Evolutionary conservation across 2,888 invertebrate species (phyloP).

Genomic region (Lepidocyrtoides sp.): DNA sequence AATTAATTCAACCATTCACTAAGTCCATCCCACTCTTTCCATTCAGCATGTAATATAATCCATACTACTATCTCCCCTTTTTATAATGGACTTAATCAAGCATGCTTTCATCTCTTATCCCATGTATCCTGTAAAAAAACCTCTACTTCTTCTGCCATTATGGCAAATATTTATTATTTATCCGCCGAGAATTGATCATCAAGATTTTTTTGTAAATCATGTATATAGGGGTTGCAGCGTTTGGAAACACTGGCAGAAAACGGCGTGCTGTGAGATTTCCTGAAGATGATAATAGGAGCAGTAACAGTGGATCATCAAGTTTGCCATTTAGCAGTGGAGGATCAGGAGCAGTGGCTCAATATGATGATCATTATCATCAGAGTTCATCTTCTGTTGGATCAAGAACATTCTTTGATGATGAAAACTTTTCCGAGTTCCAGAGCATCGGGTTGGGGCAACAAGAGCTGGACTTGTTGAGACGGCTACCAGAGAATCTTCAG

Average conservation of each 20-base stretch:
- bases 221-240: neutral
- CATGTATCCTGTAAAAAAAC: no score
- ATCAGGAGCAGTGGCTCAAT: neutral
- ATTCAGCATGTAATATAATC: conserved; percentile 24
- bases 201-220: neutral
- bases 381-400: neutral
- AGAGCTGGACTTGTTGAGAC: conserved; percentile 66
- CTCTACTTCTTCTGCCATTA: neutral
- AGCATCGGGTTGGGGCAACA: conserved; percentile 69
- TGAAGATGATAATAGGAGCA: conserved; percentile 48
- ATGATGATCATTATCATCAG: conserved; percentile 9
- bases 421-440: conserved; percentile 49
- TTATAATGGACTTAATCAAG: conserved; percentile 51
- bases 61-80: neutral
- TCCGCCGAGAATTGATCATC: neutral
- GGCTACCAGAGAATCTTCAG: conserved; percentile 65
- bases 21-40: neutral
- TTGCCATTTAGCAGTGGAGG: neutral
- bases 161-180: neutral
- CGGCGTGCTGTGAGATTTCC: conserved; percentile 72
- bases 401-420: conserved; percentile 49
- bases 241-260: conserved; percentile 39
- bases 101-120: conserved; percentile 14
- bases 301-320: neutral
- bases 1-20: conserved; percentile 36